Base-by-base conservation (phyloP, 2,113 vertebrate species). In the Eulemur macaco region DNA sequence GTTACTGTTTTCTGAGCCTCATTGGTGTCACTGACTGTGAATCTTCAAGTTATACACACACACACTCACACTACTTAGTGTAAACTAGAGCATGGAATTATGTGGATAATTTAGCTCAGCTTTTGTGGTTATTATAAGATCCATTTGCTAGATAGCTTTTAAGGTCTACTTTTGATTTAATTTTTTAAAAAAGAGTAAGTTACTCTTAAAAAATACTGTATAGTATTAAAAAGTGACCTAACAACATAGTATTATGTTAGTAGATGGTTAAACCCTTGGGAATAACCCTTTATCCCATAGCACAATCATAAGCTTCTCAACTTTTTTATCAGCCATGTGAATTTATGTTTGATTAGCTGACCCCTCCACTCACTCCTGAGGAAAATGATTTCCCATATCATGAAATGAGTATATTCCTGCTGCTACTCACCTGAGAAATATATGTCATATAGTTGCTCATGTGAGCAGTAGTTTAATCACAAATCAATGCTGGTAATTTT, bases 401-500 rank as follows among this genome's bases (percentile, higher is more conserved):
- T 88, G 82, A 91, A 88, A 96, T 93, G 66, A 94, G 91, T 91
- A 23, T 86, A 71, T 94, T 77, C 60, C 34, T 94, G 68, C 73
- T 94, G 73, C 42, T 78, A 71, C 47, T 86, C 71, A 94, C 12
- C 8, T 1, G 8, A 91, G 85, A 94, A 96, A 95, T 74, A 86
- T 4, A 86, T 63, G 83, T 85, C 66, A 50, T 54, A 50, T 71
- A 78, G 42, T 39, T 93, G 85, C 31, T 97, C 60, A 45, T 85
- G 71, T 97, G 90, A 81, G 34, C 15, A 56, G 31, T 34, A 94
- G 71, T 74, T 97, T 89, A 93, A 96, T 94, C 76, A 92, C 80
- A 92, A 96, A 94, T 94, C 69, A 83, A 21, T 96, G 54, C n/a
- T 71, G 81, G 58, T 87, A 94, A 94, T 97, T 94, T 94, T 83